Percentiles rank a stretch among this genome's conserved stretches.
These are phyloP conservation scores for Calliopsis andreniformis DNA, from an alignment of 1,140 invertebrate species.

Conservation along the genomic window DNA sequence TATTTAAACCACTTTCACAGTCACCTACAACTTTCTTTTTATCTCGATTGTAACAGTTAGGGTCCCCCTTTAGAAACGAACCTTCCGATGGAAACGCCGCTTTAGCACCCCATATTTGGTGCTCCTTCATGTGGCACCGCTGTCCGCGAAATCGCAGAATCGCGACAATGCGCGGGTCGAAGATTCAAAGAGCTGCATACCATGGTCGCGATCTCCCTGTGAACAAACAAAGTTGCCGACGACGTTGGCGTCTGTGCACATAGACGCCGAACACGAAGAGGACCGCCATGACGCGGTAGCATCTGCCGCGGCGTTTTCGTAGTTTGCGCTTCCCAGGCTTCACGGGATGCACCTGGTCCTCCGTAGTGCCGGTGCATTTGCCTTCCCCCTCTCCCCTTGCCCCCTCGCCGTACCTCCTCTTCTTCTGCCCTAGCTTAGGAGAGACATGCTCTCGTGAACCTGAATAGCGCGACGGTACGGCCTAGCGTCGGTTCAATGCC, in stretches of 20 bases:
- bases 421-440: neutral
- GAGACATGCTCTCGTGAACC: conserved; percentile 63
- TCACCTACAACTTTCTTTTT: no score
- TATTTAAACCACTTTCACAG: no score
- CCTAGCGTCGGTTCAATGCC: conserved; percentile 55
- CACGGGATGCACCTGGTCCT: conserved; percentile 66
- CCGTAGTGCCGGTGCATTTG: conserved; percentile 60
- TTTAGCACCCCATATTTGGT: no score
- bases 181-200: conserved; percentile 33
- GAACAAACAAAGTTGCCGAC: conserved; percentile 60
- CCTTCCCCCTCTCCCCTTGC: conserved; percentile 41
- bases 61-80: no score
- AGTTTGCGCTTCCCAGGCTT: conserved; percentile 73
- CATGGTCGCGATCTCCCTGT: conserved; percentile 31
- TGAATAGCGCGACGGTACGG: conserved; percentile 62
- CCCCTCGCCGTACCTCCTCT: conserved; percentile 11
- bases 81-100: no score
- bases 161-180: neutral
- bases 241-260: conserved; percentile 62
- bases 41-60: no score
- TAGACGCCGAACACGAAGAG: conserved; percentile 51
- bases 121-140: no score
- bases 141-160: neutral
- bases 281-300: conserved; percentile 46
- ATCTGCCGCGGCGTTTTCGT: conserved; percentile 65